phyloP scores from a whole-genome alignment of 2,888 invertebrate species.

The Pycnomerus fuliginosus region DNA sequence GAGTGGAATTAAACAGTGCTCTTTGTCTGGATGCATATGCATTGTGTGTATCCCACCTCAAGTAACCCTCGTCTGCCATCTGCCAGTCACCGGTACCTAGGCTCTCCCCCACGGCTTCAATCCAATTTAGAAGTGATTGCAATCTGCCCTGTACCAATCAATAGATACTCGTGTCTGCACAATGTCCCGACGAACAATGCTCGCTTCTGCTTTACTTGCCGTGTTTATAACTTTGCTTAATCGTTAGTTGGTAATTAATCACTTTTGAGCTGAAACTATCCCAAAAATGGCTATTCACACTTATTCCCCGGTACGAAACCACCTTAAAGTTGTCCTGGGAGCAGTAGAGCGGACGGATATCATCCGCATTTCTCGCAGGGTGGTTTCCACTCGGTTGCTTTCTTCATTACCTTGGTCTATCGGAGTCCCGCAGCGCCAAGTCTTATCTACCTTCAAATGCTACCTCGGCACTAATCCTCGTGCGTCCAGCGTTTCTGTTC shows the following conservation, averaged over 20 bases:
- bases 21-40: constrained; percentile 53
- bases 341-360: constrained; percentile 6
- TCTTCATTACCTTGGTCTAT: constrained; percentile 48
- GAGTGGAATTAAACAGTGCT: constrained; percentile 45
- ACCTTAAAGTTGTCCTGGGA: background rate
- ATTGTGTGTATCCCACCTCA: constrained; percentile 53
- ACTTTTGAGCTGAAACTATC: constrained; percentile 28
- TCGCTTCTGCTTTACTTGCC: constrained; percentile 17
- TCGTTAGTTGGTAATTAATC: constrained; percentile 30
- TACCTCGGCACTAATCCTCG: constrained; percentile 47
- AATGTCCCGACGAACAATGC: constrained; percentile 26
- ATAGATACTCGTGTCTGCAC: constrained; percentile 36
- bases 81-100: constrained; percentile 50
- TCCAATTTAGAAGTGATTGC: constrained; percentile 54
- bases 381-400: constrained; percentile 39
- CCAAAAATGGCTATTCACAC: background rate
- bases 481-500: constrained; percentile 50
- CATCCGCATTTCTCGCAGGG: constrained; percentile 19
- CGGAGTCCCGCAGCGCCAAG: constrained; percentile 41
- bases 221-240: constrained; percentile 23
- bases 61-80: constrained; percentile 54
- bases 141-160: constrained; percentile 49
- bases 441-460: constrained; percentile 46
- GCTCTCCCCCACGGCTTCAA: constrained; percentile 44
- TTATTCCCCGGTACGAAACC: background rate